Percentiles rank a stretch among this genome's conserved stretches.
phyloP scores from a whole-genome alignment of 2,113 vertebrate genomes.

The Taurulus bubalis region DNA sequence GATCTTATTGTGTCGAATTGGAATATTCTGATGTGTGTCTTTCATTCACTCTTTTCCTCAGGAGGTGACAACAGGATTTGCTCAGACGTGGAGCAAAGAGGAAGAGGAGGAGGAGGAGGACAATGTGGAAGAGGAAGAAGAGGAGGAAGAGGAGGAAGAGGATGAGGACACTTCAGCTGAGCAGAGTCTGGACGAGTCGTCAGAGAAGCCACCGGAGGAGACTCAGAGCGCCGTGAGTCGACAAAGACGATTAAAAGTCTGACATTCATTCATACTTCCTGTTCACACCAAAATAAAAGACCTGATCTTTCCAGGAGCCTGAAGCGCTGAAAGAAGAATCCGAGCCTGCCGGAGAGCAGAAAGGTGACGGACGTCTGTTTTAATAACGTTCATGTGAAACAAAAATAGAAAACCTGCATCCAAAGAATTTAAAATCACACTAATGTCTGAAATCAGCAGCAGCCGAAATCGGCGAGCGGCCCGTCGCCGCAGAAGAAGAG shows the following conservation, averaged over 20 bases:
- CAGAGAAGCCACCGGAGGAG: conserved; percentile 24
- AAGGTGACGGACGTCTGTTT: conserved; percentile 22
- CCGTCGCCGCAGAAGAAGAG: conserved; percentile 15
- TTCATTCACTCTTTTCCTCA: conserved; percentile 24
- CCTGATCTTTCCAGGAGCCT: conserved; percentile 39
- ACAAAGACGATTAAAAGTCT: neutral
- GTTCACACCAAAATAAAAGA: neutral
- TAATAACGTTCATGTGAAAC: neutral
- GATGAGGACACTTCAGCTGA: conserved; percentile 17
- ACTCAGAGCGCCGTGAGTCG: conserved; percentile 39
- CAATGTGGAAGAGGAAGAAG: conserved; percentile 9
- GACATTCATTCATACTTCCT: neutral
- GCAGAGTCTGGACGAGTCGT: conserved; percentile 16
- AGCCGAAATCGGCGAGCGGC: conserved; percentile 31
- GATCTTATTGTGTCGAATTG: neutral
- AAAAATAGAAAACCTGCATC: too few relatives aligned
- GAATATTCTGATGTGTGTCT: neutral
- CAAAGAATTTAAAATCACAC: too few relatives aligned
- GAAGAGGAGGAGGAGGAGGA: conserved; percentile 50
- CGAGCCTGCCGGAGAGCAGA: conserved; percentile 33
- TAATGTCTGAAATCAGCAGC: conserved; percentile 9
- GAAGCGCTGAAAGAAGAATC: conserved; percentile 41
- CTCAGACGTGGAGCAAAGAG: conserved; percentile 23
- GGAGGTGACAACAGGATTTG: conserved; percentile 43
- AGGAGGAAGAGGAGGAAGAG: conserved; percentile 40